Percentiles rank a stretch among this genome's conserved stretches.
Evolutionary conservation across 2,797 vertebrate genomes (phyloP).

Genomic region (Arctocebus calabarensis): DNA sequence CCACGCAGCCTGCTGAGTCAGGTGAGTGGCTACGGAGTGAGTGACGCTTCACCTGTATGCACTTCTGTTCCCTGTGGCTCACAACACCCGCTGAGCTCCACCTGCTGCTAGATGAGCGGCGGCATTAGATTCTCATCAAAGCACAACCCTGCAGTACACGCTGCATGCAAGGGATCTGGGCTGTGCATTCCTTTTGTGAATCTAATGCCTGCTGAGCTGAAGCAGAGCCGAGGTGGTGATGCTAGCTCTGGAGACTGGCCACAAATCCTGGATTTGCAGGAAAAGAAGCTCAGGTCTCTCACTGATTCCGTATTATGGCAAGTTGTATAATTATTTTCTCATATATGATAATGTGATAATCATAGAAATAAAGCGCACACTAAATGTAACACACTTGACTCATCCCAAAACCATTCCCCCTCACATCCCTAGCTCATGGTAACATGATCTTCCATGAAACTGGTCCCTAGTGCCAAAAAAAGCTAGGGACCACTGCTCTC

Average conservation of each 20-base stretch:
- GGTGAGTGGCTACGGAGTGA: background rate
- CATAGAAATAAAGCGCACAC: background rate
- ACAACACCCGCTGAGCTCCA: background rate
- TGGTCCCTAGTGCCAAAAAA: background rate
- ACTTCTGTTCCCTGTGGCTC: background rate
- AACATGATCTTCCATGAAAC: background rate
- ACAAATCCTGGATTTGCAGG: background rate
- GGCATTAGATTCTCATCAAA: background rate
- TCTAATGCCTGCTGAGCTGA: background rate
- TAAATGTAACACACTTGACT: background rate
- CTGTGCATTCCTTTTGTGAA: background rate
- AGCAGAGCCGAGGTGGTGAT: background rate
- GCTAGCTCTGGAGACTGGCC: background rate
- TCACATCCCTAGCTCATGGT: too few species aligned
- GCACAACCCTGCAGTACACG: background rate
- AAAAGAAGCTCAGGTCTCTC: too few species aligned
- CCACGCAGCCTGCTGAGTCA: background rate
- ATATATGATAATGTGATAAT: too few species aligned
- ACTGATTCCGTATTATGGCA: too few species aligned
- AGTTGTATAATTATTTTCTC: too few species aligned
- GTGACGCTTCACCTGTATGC: background rate
- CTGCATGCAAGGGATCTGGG: background rate
- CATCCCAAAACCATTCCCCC: background rate
- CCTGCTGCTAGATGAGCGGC: background rate
- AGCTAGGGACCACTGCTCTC: background rate